Percentiles rank a stretch among this genome's conserved stretches.
Conservation (phyloP, 2,888 invertebrate genomes). For the Apodemia mormo region DNA sequence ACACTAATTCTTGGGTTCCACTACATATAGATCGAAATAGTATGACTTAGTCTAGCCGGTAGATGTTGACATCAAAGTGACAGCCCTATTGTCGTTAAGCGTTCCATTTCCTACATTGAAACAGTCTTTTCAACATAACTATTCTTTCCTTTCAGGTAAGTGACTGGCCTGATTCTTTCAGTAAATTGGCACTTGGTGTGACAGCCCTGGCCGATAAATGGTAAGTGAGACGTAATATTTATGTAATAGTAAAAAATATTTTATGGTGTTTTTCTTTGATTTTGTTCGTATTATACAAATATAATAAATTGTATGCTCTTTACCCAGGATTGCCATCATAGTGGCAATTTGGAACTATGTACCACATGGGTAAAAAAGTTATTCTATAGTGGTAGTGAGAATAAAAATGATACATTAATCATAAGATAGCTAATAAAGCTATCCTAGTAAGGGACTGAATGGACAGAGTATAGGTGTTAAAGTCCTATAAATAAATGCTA, state of each 20-base stretch:
- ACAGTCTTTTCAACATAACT: conserved; percentile 32
- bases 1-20: not conserved
- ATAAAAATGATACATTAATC: too few relatives aligned
- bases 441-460: too few relatives aligned
- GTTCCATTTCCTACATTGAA: conserved; percentile 31
- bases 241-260: not conserved
- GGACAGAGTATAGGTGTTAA: too few relatives aligned
- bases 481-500: too few relatives aligned
- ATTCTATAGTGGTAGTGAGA: too few relatives aligned
- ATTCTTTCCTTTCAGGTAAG: conserved; percentile 39
- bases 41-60: conserved; percentile 3
- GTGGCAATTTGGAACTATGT: too few relatives aligned
- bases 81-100: conserved; percentile 12
- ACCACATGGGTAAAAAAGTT: too few relatives aligned
- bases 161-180: conserved; percentile 32
- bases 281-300: not conserved
- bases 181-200: conserved; percentile 29
- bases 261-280: not conserved
- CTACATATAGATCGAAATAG: not conserved
- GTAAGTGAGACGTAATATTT: conserved; percentile 20
- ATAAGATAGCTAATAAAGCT: too few relatives aligned
- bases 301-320: too few relatives aligned
- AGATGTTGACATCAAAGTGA: conserved; percentile 7
- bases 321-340: too few relatives aligned
- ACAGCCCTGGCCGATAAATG: conserved; percentile 26